These are phyloP conservation scores for Candidula unifasciata DNA, from an alignment of 2,888 invertebrate genomes.

Conservation along the genomic window DNA sequence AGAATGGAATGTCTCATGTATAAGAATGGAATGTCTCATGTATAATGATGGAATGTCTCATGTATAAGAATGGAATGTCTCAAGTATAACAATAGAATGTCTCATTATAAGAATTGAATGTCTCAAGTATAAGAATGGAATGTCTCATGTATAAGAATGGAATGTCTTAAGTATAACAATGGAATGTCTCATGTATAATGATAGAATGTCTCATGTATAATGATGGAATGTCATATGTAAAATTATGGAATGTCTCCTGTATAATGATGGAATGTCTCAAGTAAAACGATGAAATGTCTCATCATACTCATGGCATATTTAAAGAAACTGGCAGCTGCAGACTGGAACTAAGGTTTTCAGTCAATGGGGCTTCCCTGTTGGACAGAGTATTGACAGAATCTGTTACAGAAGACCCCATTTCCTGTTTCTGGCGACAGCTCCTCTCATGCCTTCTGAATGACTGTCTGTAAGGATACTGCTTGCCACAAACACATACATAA, in stretches of 20 bases:
- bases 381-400: background rate
- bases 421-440: slow-evolving; percentile 14
- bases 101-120: no score
- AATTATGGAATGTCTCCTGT: background rate
- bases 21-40: no score
- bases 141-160: no score
- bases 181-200: background rate
- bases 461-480: slow-evolving; percentile 37
- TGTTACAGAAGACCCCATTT: slow-evolving; percentile 7
- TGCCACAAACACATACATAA: slow-evolving; percentile 34
- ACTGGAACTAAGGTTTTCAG: slow-evolving; percentile 5
- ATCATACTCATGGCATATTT: background rate
- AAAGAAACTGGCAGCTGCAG: background rate
- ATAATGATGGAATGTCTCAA: background rate
- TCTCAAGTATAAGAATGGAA: no score
- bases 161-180: no score
- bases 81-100: no score
- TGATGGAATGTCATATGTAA: background rate
- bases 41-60: no score
- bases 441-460: slow-evolving; percentile 36
- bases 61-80: no score
- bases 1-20: no score
- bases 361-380: background rate
- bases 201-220: background rate
- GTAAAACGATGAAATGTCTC: background rate